Conservation (phyloP, 1,140 invertebrate genomes). For the Pseudomyrmex gracilis region DNA sequence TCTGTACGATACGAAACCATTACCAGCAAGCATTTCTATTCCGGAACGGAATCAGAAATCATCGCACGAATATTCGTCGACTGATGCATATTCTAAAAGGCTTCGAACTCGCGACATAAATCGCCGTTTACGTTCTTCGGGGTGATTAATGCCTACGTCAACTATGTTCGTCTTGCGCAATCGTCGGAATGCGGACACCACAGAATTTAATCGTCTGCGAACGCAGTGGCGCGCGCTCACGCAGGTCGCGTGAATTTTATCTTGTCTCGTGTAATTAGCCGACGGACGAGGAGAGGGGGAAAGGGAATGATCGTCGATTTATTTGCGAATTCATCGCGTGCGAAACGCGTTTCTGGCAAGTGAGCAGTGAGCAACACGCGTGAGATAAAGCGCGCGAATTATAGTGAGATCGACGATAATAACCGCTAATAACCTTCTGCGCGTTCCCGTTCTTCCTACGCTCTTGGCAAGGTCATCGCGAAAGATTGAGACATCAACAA, state of each 20-base stretch:
- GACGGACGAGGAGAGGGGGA: background rate
- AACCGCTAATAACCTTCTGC: conserved; percentile 20
- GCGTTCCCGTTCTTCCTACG: background rate
- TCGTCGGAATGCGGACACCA: conserved; percentile 65
- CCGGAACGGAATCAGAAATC: background rate
- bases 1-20: background rate
- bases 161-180: conserved; percentile 65
- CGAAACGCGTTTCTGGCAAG: conserved; percentile 23
- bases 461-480: conserved; percentile 19
- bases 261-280: conserved; percentile 64
- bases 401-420: background rate
- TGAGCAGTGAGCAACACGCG: background rate
- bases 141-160: conserved; percentile 67
- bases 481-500: background rate
- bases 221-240: conserved; percentile 42
- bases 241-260: conserved; percentile 48
- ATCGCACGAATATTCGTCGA: background rate
- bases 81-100: conserved; percentile 30
- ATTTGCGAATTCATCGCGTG: conserved; percentile 20
- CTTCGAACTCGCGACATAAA: conserved; percentile 36
- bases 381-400: conserved; percentile 33
- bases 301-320: conserved; percentile 29
- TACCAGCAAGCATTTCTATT: background rate
- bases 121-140: conserved; percentile 19
- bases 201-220: conserved; percentile 64